Percentiles rank a stretch among this genome's conserved stretches.
Evolutionary conservation across 92 coral and sea anemone genomes (phyloP).

Genomic region (Zoanthus sociatus): DNA sequence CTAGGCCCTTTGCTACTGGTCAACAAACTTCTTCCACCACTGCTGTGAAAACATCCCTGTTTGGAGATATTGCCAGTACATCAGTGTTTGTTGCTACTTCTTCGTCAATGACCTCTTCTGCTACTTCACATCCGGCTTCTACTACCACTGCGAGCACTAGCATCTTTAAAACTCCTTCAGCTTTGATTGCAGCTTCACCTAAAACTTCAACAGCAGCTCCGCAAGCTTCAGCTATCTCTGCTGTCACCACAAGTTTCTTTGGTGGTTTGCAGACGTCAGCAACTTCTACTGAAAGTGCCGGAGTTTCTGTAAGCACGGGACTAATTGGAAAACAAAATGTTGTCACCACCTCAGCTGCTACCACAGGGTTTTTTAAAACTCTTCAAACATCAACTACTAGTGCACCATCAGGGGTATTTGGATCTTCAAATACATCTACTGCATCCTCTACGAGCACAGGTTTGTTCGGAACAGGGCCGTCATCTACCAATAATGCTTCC

Average conservation of each 20-base stretch:
- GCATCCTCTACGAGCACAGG: neutral
- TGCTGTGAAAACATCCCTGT: too few relatives aligned
- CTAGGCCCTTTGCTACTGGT: too few relatives aligned
- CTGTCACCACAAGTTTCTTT: neutral
- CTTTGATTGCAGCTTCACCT: neutral
- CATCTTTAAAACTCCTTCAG: neutral
- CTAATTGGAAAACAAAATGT: neutral
- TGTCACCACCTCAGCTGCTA: neutral
- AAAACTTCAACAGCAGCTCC: neutral
- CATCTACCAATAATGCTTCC: neutral
- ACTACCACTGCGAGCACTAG: neutral
- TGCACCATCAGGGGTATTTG: neutral
- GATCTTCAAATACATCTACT: neutral
- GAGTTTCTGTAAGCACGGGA: neutral
- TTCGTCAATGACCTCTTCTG: neutral
- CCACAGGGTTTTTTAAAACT: neutral
- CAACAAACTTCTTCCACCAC: too few relatives aligned
- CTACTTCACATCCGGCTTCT: neutral
- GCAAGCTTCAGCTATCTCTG: neutral
- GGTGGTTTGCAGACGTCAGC: neutral
- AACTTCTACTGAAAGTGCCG: neutral
- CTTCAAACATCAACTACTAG: neutral
- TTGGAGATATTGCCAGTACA: neutral
- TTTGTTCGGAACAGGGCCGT: neutral
- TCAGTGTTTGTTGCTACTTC: neutral